Base-by-base conservation (phyloP, 2,113 vertebrate species). In the Cervus canadensis region DNA sequence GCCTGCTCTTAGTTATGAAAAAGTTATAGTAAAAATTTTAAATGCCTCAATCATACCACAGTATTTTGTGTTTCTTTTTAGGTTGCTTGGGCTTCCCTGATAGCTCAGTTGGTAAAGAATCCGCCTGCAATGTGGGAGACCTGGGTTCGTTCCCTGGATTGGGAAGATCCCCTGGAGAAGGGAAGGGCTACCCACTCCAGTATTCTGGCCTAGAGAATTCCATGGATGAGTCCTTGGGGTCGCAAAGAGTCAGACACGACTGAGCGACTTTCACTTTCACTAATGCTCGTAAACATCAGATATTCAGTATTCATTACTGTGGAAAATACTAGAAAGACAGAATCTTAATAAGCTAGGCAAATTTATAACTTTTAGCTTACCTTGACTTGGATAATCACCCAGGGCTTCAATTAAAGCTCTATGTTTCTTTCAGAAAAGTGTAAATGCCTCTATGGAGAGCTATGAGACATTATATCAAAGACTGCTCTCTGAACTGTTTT, bases 351-450 rank as follows among this genome's bases (percentile, higher is more conserved):
- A 98, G 43, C 50, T 13, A 59, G 16, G 52, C 30, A 96, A 95
- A 87, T 60, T 86, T 90, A 21, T 13, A 64, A 33, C 84, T 74
- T 94, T 84, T 56, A 40, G 78, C 89, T 96, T 90, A 36, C 81
- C 94, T 94, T 23, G 21, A 86, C 30, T 9, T 93, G 67, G 25
- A 50, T 74, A 71, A 33, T 83, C 56, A 50, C 84, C 60, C 48
- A 82, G 54, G 3, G 76, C 26, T 64, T 87, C 84, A 89, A 1
- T 57, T 40, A 95, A 78, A 92, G 78, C 12, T 86, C 36, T 54
- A 40, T 91, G 45, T 93, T 85, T 87, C 82, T 95, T 92, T 95
- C 23, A 94, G 78, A 57, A 86, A 90, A 97, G 33, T 40, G 19
- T 83, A 8, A 89, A 92, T 12, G 67, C 43, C 71, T 64, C 59